Base-by-base conservation (phyloP, 2,113 vertebrate species). In the Gymnarchus niloticus region DNA sequence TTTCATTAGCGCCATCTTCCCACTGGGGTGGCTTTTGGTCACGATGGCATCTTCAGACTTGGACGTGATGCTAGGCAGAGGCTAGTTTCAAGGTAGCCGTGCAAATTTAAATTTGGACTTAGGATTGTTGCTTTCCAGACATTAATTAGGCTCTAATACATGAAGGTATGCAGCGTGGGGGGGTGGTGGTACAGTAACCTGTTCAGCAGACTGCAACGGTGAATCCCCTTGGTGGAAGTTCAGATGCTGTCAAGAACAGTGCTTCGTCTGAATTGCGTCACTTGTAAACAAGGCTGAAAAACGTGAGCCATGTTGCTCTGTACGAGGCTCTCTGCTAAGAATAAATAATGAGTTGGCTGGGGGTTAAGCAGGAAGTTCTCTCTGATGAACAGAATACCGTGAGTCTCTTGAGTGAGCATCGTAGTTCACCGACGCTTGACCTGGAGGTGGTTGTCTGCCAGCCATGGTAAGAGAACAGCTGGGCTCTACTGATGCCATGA, bases 381-480 rank as follows among this genome's bases (percentile, higher is more conserved):
- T 8, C 49, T 49, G 49, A 25, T 17, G 41, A 80, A 8, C 28
- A 46, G 33, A 23, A 17, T 25, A 56, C 9, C n/a, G 2, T 1
- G 28, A 37, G 6, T 8, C 33, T 19, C 33, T 0, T 0, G 2
- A 8, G 37, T 9, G 7, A 61, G 33, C 33, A 28, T 21, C 48
- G 83, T 46, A 21, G 37, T 21, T 61, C 56, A n/a, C 41, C 48
- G 56, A 23, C 28, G 56, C 21, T 61, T 25, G 81, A 28, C 54
- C 10, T 56, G 7, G 65, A 51, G 51, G 17, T 52, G 49, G 52
- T 6, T 77, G 80, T 84, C 56, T 54, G 57, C 48, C 33, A 25
- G 54, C 78, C 83, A 87, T 81, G 69, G 85, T 78, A 76, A n/a
- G 82, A 86, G 85, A 89, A 85, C 85, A 87, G 86, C 87, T 87